Evolutionary conservation across 2,797 vertebrate species (phyloP), one percentile per base, ranked within the genome.

Genomic region (Carapus acus): DNA sequence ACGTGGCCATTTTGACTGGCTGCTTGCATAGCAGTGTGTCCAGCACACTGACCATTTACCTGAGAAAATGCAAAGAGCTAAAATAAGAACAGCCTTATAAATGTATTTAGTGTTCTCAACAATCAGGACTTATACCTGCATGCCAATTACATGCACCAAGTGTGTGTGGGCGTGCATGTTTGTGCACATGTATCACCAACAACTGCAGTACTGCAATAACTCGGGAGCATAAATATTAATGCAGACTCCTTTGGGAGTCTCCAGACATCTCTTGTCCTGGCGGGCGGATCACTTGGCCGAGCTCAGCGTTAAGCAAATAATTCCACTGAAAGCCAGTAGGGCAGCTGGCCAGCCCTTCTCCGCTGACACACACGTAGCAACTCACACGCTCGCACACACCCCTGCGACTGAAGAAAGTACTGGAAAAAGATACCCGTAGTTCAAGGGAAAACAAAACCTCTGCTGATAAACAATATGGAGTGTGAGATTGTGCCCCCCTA

Each of bases 1-100:
- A 98, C 96, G 1, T 98, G 96, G 72, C 96, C 96, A 3, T 98
- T 99, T 77, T 99, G 96, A 87, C 96, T 98, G 58, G 96, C 96
- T 24, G 96, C 96, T 82, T 99, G 96, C 94, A 98, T 96, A 21
- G 96, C 96, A 53, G 96, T 99, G 83, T 98, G 96, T 71, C 96
- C 96, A 74, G 96, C 96, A 85, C 95, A 99, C 23, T 98, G 96
- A 3, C 96, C 95, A 2, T 98, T 99, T 74, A 97, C 96, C 96
- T 83, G 74, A 22, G 60, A 36, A 60, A 46, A 69, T 44, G 65
- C 18, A 7, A 27, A 53, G 46, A 50, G 18, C 18, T 37, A 41
- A 19, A 50, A 24, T 53, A 6, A 67, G 43, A 71, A 65, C 11
- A 36, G 18, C 44, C 44, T 64, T 55, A 52, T 53, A 69, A 56